A percentile compares a stretch with the other conserved stretches of the same genome.
Conservation (phyloP, 2,797 vertebrate species). For the Psittacula echo region DNA sequence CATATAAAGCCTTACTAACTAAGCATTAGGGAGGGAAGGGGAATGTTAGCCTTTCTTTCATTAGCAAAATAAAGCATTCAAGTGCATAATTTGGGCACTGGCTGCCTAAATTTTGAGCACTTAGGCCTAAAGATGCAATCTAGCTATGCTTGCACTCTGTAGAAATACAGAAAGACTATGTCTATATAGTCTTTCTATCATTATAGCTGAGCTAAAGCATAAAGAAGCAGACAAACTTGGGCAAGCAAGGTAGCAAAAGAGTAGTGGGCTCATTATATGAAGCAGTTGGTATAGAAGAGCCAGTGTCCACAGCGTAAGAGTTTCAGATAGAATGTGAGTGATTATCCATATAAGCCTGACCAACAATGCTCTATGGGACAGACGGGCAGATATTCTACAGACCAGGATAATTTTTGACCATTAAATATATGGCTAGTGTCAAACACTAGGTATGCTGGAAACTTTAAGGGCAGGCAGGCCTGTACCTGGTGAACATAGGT, state of each 20-base stretch:
- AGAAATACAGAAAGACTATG: background rate
- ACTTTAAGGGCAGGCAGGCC: background rate
- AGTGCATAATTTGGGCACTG: background rate
- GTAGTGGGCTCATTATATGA: background rate
- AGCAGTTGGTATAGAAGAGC: background rate
- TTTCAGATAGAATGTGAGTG: background rate
- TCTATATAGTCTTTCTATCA: background rate
- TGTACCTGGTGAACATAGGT: background rate
- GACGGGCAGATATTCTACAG: background rate
- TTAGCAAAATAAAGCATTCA: background rate
- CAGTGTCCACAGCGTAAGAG: background rate
- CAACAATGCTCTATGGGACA: fast-evolving
- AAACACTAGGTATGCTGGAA: background rate
- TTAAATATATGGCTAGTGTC: background rate
- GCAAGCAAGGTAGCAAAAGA: background rate
- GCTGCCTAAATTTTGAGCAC: background rate
- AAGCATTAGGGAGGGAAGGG: background rate
- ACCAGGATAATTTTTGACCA: background rate
- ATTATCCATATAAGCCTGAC: background rate
- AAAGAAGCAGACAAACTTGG: background rate
- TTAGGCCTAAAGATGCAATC: background rate
- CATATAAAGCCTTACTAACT: background rate
- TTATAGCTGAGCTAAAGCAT: background rate
- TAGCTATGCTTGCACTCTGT: background rate
- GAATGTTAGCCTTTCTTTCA: background rate